Conservation (phyloP, 2,888 invertebrate genomes). For the Amblyteles armatorius region DNA sequence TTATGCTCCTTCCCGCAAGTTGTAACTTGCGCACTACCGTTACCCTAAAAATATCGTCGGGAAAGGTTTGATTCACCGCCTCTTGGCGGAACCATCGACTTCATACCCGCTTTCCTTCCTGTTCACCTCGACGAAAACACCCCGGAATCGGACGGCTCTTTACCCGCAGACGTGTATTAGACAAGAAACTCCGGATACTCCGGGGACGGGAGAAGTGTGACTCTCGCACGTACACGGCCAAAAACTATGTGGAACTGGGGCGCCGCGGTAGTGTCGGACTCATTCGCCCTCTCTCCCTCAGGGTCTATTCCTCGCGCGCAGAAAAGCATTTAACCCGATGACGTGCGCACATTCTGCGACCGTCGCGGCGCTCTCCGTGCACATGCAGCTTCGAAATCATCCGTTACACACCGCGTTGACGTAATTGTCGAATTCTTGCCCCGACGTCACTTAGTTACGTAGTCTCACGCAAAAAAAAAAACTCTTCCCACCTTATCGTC, state of each 20-base stretch:
- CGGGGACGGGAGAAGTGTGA: slow-evolving; percentile 1
- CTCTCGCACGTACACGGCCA: slow-evolving; percentile 32
- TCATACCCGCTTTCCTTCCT: background rate
- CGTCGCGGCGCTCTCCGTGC: slow-evolving; percentile 70
- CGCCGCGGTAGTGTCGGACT: slow-evolving; percentile 44
- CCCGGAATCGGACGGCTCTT: background rate
- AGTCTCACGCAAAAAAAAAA: background rate
- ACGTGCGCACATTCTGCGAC: slow-evolving; percentile 83
- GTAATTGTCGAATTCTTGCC: slow-evolving; percentile 83
- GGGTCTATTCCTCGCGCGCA: slow-evolving; percentile 42
- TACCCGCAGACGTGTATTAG: slow-evolving; percentile 55
- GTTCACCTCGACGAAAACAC: background rate
- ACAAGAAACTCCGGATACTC: slow-evolving; percentile 35
- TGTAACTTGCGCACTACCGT: background rate
- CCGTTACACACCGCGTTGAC: slow-evolving; percentile 81
- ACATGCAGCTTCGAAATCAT: slow-evolving; percentile 78
- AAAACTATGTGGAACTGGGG: slow-evolving; percentile 20
- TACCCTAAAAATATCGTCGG: background rate
- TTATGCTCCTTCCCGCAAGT: slow-evolving; percentile 72
- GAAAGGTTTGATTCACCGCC: background rate
- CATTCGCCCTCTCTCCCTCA: background rate
- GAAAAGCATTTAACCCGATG: slow-evolving; percentile 82
- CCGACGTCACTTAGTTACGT: slow-evolving; percentile 50
- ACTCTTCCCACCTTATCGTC: slow-evolving; percentile 54
- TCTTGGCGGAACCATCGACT: background rate